phyloP scores from a whole-genome alignment of 1,140 invertebrate genomes.

The Temnothorax nylanderi region DNA sequence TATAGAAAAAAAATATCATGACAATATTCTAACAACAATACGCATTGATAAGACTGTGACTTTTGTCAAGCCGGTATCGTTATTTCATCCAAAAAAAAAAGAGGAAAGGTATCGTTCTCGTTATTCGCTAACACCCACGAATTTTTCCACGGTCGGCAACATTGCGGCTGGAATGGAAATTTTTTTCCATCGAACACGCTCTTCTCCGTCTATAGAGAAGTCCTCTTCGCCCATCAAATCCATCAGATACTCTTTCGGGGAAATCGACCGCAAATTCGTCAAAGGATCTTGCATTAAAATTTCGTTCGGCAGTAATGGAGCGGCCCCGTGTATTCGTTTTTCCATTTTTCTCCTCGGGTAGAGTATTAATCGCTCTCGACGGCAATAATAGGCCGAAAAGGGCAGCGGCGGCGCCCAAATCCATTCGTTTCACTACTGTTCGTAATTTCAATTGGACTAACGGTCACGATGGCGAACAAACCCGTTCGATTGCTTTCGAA shows the following conservation, averaged over 20 bases:
- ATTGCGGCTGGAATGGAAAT: slow-evolving; percentile 22
- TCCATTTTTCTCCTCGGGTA: background rate
- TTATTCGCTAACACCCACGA: slow-evolving; percentile 32
- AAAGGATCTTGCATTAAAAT: slow-evolving; percentile 54
- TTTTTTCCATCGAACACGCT: slow-evolving; percentile 37
- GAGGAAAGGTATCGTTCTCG: slow-evolving; percentile 17
- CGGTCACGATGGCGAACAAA: slow-evolving; percentile 28
- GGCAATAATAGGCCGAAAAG: slow-evolving; percentile 36
- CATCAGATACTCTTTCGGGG: slow-evolving; percentile 32
- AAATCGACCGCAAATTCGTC: slow-evolving; percentile 60
- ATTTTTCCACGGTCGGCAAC: slow-evolving; percentile 29
- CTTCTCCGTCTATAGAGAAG: slow-evolving; percentile 23
- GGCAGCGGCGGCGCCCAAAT: slow-evolving; percentile 1
- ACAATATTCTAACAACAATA: background rate
- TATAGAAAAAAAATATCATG: background rate
- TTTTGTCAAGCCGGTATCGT: slow-evolving; percentile 29
- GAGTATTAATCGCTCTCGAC: slow-evolving; percentile 36
- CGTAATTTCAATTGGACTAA: slow-evolving; percentile 43
- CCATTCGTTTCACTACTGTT: slow-evolving; percentile 25
- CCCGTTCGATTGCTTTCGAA: slow-evolving; percentile 44
- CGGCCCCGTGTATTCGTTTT: slow-evolving; percentile 18
- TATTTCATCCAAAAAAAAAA: slow-evolving; percentile 4
- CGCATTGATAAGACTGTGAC: background rate
- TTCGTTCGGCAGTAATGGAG: slow-evolving; percentile 47
- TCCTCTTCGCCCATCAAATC: slow-evolving; percentile 25